A percentile compares a stretch with the other conserved stretches of the same genome.
These are phyloP conservation scores for Antheraea assamensis DNA, from an alignment of 2,888 invertebrate genomes.

Conservation along the genomic window DNA sequence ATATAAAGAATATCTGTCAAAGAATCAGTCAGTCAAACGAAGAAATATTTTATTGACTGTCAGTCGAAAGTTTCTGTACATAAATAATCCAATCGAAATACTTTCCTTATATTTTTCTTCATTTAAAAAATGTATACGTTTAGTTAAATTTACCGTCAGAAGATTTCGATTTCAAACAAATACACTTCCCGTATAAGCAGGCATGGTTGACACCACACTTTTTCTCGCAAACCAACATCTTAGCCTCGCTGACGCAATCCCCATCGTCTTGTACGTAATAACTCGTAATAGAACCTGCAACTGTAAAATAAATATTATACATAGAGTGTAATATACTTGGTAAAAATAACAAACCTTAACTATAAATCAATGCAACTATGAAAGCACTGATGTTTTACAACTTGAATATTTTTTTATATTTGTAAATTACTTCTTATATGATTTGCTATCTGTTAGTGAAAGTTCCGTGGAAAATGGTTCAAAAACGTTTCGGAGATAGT, in stretches of 20 bases:
- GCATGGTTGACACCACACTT: constrained; percentile 30
- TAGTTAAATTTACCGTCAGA: not conserved
- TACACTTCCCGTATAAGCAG: constrained; percentile 33
- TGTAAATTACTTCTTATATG: too few species aligned
- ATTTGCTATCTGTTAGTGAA: too few species aligned
- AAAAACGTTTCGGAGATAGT: too few species aligned
- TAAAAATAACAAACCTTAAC: too few species aligned
- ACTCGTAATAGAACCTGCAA: constrained; percentile 25
- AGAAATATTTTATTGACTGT: not conserved
- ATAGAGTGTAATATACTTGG: too few species aligned
- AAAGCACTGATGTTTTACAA: too few species aligned
- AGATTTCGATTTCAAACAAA: constrained; percentile 25
- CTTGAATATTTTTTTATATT: too few species aligned
- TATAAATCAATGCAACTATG: too few species aligned
- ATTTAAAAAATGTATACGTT: not conserved
- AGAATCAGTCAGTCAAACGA: not conserved
- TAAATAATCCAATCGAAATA: not conserved
- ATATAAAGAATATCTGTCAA: not conserved
- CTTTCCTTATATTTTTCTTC: not conserved
- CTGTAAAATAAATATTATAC: constrained; percentile 24
- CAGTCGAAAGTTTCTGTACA: not conserved
- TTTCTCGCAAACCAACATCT: constrained; percentile 23
- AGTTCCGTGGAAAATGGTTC: too few species aligned
- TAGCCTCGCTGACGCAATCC: not conserved
- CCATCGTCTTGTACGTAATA: constrained; percentile 24